phyloP scores from a whole-genome alignment of 2,888 invertebrate genomes.

The Junonia oenone region DNA sequence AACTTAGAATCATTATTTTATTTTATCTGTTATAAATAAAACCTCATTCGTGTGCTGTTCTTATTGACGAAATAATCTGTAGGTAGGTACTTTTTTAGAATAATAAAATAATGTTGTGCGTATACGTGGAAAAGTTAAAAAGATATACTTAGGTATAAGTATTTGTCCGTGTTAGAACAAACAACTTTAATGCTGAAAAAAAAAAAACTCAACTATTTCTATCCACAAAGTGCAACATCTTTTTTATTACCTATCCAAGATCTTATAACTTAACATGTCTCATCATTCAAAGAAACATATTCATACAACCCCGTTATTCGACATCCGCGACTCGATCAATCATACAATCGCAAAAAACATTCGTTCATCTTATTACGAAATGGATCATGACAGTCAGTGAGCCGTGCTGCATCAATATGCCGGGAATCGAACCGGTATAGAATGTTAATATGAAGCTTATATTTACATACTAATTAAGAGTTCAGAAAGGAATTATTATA shows the following conservation, averaged over 20 bases:
- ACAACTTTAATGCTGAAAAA: too few species aligned
- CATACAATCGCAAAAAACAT: not conserved
- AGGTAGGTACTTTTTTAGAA: too few species aligned
- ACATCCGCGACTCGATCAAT: slow-evolving; percentile 1
- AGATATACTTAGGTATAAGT: too few species aligned
- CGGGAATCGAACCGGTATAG: not conserved
- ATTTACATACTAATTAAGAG: not conserved
- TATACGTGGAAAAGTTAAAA: too few species aligned
- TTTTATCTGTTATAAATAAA: not conserved
- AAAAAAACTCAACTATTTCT: too few species aligned
- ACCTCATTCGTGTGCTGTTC: not conserved
- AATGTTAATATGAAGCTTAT: not conserved
- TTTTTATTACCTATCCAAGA: too few species aligned
- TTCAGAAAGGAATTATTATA: too few species aligned
- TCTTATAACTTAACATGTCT: too few species aligned
- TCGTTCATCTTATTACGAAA: slow-evolving; percentile 9
- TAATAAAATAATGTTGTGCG: too few species aligned
- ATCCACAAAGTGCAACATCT: too few species aligned
- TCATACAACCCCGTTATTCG: not conserved
- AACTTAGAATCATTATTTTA: not conserved
- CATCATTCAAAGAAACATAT: not conserved
- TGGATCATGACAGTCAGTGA: slow-evolving; percentile 24
- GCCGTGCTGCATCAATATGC: slow-evolving; percentile 3
- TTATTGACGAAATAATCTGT: not conserved
- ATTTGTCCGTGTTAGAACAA: too few species aligned